Evolutionary conservation across 2,888 invertebrate genomes (phyloP).

Genomic region (Ischnura elegans): DNA sequence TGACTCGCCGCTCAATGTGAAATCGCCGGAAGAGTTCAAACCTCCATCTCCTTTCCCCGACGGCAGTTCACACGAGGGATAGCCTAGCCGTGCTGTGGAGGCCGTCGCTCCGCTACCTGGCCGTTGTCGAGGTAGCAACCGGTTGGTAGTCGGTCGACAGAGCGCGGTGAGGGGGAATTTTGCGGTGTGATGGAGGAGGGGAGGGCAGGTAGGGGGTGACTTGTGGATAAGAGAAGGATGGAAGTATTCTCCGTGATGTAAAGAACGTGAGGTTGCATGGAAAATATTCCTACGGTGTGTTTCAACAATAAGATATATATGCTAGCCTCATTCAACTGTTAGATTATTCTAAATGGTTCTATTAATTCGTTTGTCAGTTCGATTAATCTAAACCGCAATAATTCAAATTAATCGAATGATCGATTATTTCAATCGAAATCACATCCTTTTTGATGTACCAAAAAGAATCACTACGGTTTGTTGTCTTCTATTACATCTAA

Average conservation of each 20-base stretch:
- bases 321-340: too few relatives aligned
- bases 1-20: constrained; percentile 28
- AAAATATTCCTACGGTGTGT: neutral
- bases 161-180: neutral
- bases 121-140: neutral
- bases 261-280: too few relatives aligned
- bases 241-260: neutral
- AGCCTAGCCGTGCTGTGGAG: neutral
- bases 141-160: neutral
- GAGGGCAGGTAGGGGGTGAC: neutral
- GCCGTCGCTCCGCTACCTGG: neutral
- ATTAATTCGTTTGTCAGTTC: too few relatives aligned
- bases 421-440: too few relatives aligned
- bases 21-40: constrained; percentile 24
- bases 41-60: neutral
- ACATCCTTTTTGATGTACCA: too few relatives aligned
- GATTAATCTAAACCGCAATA: too few relatives aligned
- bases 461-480: too few relatives aligned
- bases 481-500: too few relatives aligned
- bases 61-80: neutral
- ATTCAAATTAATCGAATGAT: too few relatives aligned
- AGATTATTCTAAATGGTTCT: too few relatives aligned
- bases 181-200: neutral
- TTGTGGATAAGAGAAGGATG: neutral
- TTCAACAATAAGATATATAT: too few relatives aligned